Evolutionary conservation across 2,888 invertebrate genomes (phyloP).

Genomic region (Chrysolina americana): DNA sequence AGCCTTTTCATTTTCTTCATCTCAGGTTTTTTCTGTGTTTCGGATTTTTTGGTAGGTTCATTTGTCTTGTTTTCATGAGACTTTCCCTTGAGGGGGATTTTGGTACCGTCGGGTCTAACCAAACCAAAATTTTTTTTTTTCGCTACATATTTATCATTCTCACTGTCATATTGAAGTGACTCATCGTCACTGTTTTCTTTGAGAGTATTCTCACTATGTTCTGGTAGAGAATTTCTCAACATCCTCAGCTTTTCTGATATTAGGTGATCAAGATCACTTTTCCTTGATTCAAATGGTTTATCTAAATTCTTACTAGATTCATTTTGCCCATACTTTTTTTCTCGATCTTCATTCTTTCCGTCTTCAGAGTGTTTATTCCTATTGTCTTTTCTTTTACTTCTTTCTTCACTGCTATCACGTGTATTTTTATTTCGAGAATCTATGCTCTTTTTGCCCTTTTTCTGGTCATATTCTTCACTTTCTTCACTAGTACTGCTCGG

Average conservation of each 20-base stretch:
- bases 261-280: conserved; percentile 45
- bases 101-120: conserved; percentile 67
- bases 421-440: conserved; percentile 9
- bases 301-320: conserved; percentile 35
- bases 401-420: neutral
- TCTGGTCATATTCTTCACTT: conserved; percentile 2
- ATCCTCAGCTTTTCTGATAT: conserved; percentile 47
- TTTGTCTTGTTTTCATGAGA: conserved; percentile 33
- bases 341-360: conserved; percentile 22
- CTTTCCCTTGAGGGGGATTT: conserved; percentile 58
- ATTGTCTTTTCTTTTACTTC: neutral
- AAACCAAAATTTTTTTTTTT: conserved; percentile 66
- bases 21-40: conserved; percentile 42
- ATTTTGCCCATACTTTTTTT: conserved; percentile 17
- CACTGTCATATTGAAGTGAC: conserved; percentile 51
- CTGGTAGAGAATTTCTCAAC: conserved; percentile 51
- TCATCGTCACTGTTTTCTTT: conserved; percentile 41
- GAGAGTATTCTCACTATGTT: conserved; percentile 23
- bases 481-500: conserved; percentile 31
- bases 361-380: neutral
- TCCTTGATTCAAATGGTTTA: conserved; percentile 20
- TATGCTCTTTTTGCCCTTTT: neutral
- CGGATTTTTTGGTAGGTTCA: conserved; percentile 43
- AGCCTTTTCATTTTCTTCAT: conserved; percentile 66
- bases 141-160: conserved; percentile 58